Conservation (phyloP, 2,113 vertebrate species). For the Syrrhaptes paradoxus region DNA sequence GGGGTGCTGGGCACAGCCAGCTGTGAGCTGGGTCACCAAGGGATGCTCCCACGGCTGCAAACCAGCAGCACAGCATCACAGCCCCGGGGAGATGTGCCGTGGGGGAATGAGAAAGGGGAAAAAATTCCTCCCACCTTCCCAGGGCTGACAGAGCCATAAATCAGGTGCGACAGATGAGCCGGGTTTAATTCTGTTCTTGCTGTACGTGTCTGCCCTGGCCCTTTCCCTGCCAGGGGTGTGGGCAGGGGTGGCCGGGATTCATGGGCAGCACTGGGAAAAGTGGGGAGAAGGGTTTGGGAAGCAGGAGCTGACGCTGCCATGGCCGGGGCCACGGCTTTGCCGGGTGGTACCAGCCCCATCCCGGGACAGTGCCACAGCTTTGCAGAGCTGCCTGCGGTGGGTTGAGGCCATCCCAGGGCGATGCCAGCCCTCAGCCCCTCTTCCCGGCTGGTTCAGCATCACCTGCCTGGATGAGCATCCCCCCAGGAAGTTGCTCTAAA, state of each 20-base stretch:
- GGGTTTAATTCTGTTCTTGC: neutral
- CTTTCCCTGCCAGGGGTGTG: neutral
- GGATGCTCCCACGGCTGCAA: neutral
- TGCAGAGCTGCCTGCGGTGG: neutral
- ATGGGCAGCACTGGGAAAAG: neutral
- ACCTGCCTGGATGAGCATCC: rapidly evolving
- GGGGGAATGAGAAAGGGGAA: neutral
- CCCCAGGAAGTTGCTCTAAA: neutral
- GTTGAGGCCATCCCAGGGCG: neutral
- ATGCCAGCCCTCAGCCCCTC: neutral
- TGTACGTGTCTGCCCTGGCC: neutral
- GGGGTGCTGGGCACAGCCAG: neutral
- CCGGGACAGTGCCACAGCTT: neutral
- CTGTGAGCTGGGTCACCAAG: neutral
- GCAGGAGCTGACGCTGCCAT: rapidly evolving
- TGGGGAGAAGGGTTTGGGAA: neutral
- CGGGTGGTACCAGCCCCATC: rapidly evolving
- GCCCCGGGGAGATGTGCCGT: neutral
- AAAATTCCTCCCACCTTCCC: neutral
- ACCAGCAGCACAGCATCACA: neutral
- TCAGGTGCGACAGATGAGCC: neutral
- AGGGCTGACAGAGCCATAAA: neutral
- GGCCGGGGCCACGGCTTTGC: neutral
- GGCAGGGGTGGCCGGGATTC: neutral
- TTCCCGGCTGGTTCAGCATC: neutral